These are phyloP conservation scores for Oophaga sylvatica DNA, from an alignment of 2,797 vertebrate species.

Conservation along the genomic window DNA sequence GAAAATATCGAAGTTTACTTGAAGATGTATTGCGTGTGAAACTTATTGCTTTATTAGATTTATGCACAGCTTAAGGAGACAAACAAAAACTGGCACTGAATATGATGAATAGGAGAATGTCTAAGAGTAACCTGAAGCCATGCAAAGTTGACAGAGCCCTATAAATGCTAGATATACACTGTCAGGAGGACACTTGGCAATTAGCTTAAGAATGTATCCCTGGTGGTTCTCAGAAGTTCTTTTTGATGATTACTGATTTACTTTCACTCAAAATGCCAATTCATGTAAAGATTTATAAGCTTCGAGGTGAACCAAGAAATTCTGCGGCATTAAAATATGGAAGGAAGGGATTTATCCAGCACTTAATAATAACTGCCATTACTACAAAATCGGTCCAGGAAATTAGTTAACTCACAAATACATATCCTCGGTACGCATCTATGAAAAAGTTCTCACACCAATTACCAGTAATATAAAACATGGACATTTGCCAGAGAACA, in stretches of 20 bases:
- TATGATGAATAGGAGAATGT: constrained; percentile 47
- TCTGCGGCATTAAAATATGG: constrained; percentile 33
- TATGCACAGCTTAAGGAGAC: constrained; percentile 50
- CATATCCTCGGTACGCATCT: not conserved
- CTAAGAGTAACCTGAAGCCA: constrained; percentile 49
- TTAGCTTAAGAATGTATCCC: constrained; percentile 35
- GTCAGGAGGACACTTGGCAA: constrained; percentile 28
- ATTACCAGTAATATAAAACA: not conserved
- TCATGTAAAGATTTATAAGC: constrained; percentile 45
- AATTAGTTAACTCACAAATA: not conserved
- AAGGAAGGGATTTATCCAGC: not conserved
- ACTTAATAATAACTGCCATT: not conserved
- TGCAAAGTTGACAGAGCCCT: not conserved
- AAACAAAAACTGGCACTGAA: constrained; percentile 42
- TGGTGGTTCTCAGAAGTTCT: not conserved
- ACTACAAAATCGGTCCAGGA: not conserved
- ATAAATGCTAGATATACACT: constrained; percentile 20
- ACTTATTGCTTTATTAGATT: constrained; percentile 33
- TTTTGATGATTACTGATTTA: constrained; percentile 26
- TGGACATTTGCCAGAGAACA: not conserved
- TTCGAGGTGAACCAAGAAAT: constrained; percentile 18
- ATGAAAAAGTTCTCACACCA: not conserved
- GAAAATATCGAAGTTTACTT: constrained; percentile 48
- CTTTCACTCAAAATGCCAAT: constrained; percentile 34
- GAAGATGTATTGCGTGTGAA: constrained; percentile 18